Evolutionary conservation across 2,797 vertebrate genomes (phyloP), one percentile per base, ranked within the genome.

Genomic region (Poecilia velifera): DNA sequence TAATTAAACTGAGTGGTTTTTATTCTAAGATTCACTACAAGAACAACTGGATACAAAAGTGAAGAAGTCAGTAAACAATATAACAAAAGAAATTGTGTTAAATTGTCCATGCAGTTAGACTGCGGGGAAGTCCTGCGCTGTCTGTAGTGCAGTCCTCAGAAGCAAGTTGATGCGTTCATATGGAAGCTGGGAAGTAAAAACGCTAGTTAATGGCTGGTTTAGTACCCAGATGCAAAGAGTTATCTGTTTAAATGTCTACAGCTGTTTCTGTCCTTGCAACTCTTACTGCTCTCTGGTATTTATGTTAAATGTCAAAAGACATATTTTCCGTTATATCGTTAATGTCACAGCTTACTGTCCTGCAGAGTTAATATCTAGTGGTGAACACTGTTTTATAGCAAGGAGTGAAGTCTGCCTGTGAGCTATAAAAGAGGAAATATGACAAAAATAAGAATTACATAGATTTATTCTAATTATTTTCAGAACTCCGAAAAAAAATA

Each of bases 1-100:
- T n/a, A 73, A 77, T 80, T 73, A 55, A 36, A 73, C 6, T 25
- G 3, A 36, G 28, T 75, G 46, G 2, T 39, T 72, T 73, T 57
- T 25, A 3, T 66, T 39, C 2, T 5, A 8, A 39, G 36, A 41
- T 41, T 68, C 36, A 41, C 8, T 41, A 39, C 64, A 41, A 68
- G 4, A 39, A 39, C 18, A 66, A 39, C 36, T 39, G 8, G 36
- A 39, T 22, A 25, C 18, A 41, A 41, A 68, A 68, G 12, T 5
- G 20, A 25, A 20, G 6, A 18, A 20, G 9, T 22, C 9, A 25
- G 13, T 36, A 18, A 64, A 3, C 8, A 41, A 6, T 18, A 28
- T 28, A 45, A 45, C 18, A 25, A 71, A n/a, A 71, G 13, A 45
- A 64, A 68, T n/a, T 4, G 34, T 1, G 4, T 68, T 68, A 39